These are phyloP conservation scores for Cinara cedri DNA, from an alignment of 2,888 invertebrate genomes.

Conservation along the genomic window DNA sequence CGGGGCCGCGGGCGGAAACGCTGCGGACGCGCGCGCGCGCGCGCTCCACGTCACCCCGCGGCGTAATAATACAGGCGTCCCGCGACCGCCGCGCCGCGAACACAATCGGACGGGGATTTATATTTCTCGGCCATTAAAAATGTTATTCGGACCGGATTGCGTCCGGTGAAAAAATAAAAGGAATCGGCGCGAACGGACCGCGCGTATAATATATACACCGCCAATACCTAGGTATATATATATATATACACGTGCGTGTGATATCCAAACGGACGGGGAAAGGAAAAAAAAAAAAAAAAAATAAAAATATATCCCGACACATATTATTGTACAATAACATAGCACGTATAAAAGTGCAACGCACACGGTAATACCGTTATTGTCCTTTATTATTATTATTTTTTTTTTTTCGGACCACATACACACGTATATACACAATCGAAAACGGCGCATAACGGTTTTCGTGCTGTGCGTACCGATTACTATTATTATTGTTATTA, in stretches of 20 bases:
- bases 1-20: background rate
- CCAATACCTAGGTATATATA: background rate
- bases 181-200: background rate
- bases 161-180: conserved; percentile 40
- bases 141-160: conserved; percentile 26
- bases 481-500: too few relatives aligned
- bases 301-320: conserved; percentile 31
- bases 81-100: background rate
- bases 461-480: conserved; percentile 56
- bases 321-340: too few relatives aligned
- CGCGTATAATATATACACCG: background rate
- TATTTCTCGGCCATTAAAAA: conserved; percentile 45
- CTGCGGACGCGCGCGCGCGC: background rate
- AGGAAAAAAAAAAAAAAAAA: conserved; percentile 27
- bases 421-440: too few relatives aligned
- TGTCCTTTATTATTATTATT: conserved; percentile 32
- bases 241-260: conserved; percentile 3
- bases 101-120: conserved; percentile 52
- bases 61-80: conserved; percentile 18
- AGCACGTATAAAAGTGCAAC: conserved; percentile 24
- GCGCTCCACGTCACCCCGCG: background rate
- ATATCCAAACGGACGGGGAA: background rate
- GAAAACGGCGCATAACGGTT: conserved; percentile 53
- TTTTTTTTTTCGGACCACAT: conserved; percentile 33
- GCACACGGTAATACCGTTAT: conserved; percentile 49